Evolutionary conservation across 35 echinoderm and acorn worm species (phyloP), one percentile per base, ranked within the genome.

Genomic region (Lytechinus variegatus): DNA sequence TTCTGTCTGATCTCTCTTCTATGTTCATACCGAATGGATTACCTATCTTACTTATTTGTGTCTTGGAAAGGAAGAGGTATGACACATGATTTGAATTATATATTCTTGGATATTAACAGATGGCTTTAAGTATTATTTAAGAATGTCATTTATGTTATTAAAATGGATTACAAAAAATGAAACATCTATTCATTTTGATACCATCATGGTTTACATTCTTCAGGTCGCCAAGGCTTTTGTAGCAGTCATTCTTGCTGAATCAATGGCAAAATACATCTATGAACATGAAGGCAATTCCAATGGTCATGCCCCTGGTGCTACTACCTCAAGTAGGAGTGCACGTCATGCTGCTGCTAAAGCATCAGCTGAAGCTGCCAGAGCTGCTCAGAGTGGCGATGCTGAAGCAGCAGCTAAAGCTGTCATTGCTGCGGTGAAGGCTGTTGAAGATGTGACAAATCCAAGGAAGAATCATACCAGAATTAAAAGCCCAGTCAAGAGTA

Each of bases 141-240:
- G 33, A 44, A 44, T 44, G 33, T 44, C 33, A 44, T 44, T 44
- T 44, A 44, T 44, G 33, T 44, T 2, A 44, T 44, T 44, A 44
- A 44, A 44, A 44, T 44, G 2, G 33, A 44, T 44, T 44, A 44
- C 33, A 44, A 44, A 44, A 58, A 58, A 58, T 10, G 12, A 58
- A 10, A 58, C 57, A 12, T 60, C 2, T 60, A 60, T 60, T 12
- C 4, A 12, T 60, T 60, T 60, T 60, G 16, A 60, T 10, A 10
- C 0, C 66, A 5, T 19, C 21, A 71, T 24, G 66, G 66, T 79
- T 79, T 79, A 79, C n/a, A 13, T 79, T n/a, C n/a, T 79, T 28
- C 93, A 98, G 97, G 95, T 98, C 33, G 97, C 97, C 55, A 93
- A 95, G n/a, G 91, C 95, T 6, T 97, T 98, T 54, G 95, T 98